Evolutionary conservation across 1,140 invertebrate species (phyloP), one percentile per base, ranked within the genome.

Genomic region (Holcopasites calliopsidis): DNA sequence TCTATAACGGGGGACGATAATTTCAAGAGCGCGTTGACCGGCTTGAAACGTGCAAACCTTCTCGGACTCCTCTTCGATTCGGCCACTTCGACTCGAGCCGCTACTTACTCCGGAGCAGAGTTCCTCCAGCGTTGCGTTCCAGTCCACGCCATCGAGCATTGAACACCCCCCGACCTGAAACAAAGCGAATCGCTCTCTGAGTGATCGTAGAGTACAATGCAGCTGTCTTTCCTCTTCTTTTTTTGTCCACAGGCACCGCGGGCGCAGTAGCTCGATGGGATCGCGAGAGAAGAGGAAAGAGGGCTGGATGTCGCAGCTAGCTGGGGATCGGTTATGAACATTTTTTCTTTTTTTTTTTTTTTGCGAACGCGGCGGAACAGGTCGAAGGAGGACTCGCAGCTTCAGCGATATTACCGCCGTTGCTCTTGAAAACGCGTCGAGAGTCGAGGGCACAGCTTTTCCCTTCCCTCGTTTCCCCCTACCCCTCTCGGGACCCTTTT

Each of bases 121-220:
- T 91, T 92, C 85, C 90, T 92, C 91, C 91, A 92, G 87, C 91
- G 91, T 86, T 92, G 90, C 71, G 90, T 92, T 77, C 90, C 91
- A 91, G 90, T 90, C 83, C 91, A 90, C 90, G 91, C 91, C 91
- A 91, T 92, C 85, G 90, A 88, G 88, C 91, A 89, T 91, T 85
- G 88, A 90, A 84, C 84, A 86, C 86, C 88, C n/a, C 86, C 88
- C 87, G 82, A 86, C 78, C 91, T 92, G 86, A n/a, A 90, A 87
- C 73, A 81, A 85, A 50, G 58, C 83, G 78, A 77, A n/a, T n/a
- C n/a, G n/a, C n/a, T n/a, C n/a, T n/a, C n/a, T n/a, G n/a, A n/a
- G n/a, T n/a, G n/a, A n/a, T n/a, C n/a, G n/a, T n/a, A n/a, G n/a
- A n/a, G n/a, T n/a, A n/a, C n/a, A n/a, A n/a, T n/a, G n/a, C n/a